These are phyloP conservation scores for Sarcophaga peregrina DNA, from an alignment of 1,140 invertebrate species.

Conservation along the genomic window DNA sequence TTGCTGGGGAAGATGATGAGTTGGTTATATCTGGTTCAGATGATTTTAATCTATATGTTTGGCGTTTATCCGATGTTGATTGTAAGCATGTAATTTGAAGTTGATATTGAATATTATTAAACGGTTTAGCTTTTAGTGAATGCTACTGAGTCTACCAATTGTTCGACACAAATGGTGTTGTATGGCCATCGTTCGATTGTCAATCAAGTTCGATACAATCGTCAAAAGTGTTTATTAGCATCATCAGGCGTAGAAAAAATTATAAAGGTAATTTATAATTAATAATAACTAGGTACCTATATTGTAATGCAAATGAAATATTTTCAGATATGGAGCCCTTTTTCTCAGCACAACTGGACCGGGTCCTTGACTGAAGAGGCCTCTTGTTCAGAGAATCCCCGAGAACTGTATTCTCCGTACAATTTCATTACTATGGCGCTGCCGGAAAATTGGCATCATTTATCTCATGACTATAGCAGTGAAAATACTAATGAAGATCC, in stretches of 20 bases:
- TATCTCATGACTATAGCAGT: slow-evolving; percentile 83
- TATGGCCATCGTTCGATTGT: slow-evolving; percentile 94
- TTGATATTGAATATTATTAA: background rate
- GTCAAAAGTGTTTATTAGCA: slow-evolving; percentile 83
- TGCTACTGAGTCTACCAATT: slow-evolving; percentile 69
- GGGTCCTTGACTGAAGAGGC: slow-evolving; percentile 70
- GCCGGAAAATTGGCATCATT: slow-evolving; percentile 79
- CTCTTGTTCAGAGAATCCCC: slow-evolving; percentile 74
- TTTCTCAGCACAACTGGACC: slow-evolving; percentile 73
- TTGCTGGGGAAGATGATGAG: slow-evolving; percentile 90
- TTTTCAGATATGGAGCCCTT: slow-evolving; percentile 80
- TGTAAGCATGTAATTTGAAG: slow-evolving; percentile 61
- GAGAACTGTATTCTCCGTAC: slow-evolving; percentile 85
- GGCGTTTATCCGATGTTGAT: slow-evolving; percentile 79
- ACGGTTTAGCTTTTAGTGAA: slow-evolving; percentile 59
- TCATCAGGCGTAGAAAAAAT: slow-evolving; percentile 97
- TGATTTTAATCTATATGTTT: slow-evolving; percentile 95
- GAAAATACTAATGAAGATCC: slow-evolving; percentile 90
- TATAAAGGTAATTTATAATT: slow-evolving; percentile 76
- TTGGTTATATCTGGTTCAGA: slow-evolving; percentile 92
- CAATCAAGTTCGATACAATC: slow-evolving; percentile 94
- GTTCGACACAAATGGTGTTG: slow-evolving; percentile 82
- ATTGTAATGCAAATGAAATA: slow-evolving; percentile 9
- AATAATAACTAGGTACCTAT: background rate
- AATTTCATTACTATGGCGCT: slow-evolving; percentile 87